Evolutionary conservation across 2,113 vertebrate species (phyloP).

Genomic region (Uropsilus gracilis): DNA sequence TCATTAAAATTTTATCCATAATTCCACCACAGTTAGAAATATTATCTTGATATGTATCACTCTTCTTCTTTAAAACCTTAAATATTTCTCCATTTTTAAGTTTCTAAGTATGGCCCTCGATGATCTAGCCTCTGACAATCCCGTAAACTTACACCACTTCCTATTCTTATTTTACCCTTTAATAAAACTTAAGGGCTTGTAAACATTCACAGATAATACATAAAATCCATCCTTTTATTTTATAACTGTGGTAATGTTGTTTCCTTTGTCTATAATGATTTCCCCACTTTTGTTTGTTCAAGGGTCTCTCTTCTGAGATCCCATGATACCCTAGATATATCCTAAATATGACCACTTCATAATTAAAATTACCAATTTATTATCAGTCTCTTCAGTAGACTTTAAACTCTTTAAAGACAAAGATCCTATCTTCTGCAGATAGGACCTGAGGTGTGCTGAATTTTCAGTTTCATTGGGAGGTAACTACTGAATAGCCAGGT

Average conservation of each 20-base stretch:
- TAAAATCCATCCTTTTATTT: not conserved
- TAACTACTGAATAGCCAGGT: not conserved
- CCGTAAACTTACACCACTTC: not conserved
- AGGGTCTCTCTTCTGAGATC: not conserved
- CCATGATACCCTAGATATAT: not conserved
- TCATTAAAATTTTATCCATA: slow-evolving; percentile 49
- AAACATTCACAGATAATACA: not conserved
- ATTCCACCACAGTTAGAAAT: slow-evolving; percentile 4
- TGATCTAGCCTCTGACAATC: not conserved
- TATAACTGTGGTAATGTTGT: not conserved
- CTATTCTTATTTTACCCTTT: not conserved
- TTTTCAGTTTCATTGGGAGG: not conserved
- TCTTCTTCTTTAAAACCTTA: slow-evolving; percentile 11
- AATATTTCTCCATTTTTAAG: slow-evolving; percentile 19
- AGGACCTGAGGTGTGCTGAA: not conserved
- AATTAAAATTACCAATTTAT: no score
- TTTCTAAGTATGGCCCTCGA: not conserved
- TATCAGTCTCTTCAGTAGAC: no score
- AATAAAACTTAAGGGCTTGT: slow-evolving; percentile 14
- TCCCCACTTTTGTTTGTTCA: not conserved
- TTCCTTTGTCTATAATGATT: no score
- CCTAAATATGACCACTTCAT: no score
- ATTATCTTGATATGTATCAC: slow-evolving; percentile 25
- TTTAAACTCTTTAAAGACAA: no score
- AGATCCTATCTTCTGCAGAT: no score